Evolutionary conservation across 2,797 vertebrate species (phyloP), one percentile per base, ranked within the genome.

Genomic region (Bryconaethiops microstoma): DNA sequence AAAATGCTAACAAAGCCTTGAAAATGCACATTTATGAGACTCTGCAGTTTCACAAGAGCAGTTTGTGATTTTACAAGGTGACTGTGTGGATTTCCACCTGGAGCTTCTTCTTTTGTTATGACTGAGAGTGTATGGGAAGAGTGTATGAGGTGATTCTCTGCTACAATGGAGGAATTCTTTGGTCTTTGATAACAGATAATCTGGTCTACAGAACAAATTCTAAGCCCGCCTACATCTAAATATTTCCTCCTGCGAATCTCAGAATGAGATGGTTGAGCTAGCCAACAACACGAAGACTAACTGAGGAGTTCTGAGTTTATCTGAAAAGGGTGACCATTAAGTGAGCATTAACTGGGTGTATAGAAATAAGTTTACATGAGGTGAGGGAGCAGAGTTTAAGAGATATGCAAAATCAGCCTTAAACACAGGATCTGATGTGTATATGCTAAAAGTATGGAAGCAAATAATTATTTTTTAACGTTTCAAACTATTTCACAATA

Each of bases 101-200:
- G 50, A n/a, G 17, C 13, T 29, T 59, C 23, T 52, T 48, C 48
- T 75, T 35, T 63, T 81, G 55, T 68, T 76, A 79, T 35, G 65
- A 80, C 69, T 69, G 69, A 2, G 2, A 4, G 64, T 64, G 55
- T 70, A 77, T 79, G 60, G 55, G 74, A 45, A 16, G 17, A 23
- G 25, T 54, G n/a, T 50, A 52, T 60, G 70, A 74, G 54, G 39
- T 77, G 60, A 73, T 35, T 72, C 14, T 64, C 35, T 71, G 45
- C 54, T 73, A 40, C 25, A 23, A 19, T n/a, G 17, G 50, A 72
- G 69, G 1, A 17, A 35, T 35, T 54, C 50, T 9, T 16, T 72
- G 69, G 25, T 8, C 69, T 71, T 29, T 50, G 5, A 71, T 54
- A 71, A 54, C 23, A 52, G 55, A 40, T 40, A 78, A 21, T 57